phyloP scores from a whole-genome alignment of 2,797 vertebrate species.

The Microctenopoma steveboyesi region DNA sequence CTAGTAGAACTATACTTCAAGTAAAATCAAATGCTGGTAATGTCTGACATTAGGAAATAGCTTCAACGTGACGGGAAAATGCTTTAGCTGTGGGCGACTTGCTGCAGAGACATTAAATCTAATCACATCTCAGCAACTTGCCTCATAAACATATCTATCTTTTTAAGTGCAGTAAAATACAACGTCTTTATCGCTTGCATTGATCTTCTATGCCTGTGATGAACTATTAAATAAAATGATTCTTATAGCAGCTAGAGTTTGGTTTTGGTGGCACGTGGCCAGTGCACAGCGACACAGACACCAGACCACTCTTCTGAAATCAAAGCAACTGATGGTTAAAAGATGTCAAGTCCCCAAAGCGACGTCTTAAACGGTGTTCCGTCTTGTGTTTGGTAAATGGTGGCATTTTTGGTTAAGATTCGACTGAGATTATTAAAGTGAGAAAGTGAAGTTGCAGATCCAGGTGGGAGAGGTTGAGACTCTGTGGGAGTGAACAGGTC shows the following conservation, averaged over 20 bases:
- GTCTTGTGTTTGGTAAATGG: too few relatives aligned
- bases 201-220: conserved; percentile 44
- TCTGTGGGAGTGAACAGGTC: not conserved
- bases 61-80: conserved; percentile 36
- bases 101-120: not conserved
- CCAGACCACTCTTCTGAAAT: not conserved
- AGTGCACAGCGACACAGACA: not conserved
- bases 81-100: conserved; percentile 1
- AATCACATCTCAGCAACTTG: conserved; percentile 51
- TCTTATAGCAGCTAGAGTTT: conserved; percentile 78
- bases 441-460: not conserved
- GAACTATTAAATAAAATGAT: conserved; percentile 46
- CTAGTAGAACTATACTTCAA: conserved; percentile 62
- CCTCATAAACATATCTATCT: conserved; percentile 43
- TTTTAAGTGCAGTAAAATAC: conserved; percentile 77
- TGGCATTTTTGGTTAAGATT: not conserved
- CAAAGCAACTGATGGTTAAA: not conserved
- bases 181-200: conserved; percentile 46
- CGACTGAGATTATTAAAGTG: not conserved
- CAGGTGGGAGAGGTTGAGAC: not conserved
- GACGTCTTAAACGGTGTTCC: not conserved
- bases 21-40: conserved; percentile 78
- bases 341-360: not conserved
- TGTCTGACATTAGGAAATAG: conserved; percentile 58
- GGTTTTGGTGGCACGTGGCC: conserved; percentile 58